Percentiles rank a stretch among this genome's conserved stretches.
These are phyloP conservation scores for Antechinus stuartii DNA, from an alignment of 2,113 vertebrate species.

Conservation along the genomic window DNA sequence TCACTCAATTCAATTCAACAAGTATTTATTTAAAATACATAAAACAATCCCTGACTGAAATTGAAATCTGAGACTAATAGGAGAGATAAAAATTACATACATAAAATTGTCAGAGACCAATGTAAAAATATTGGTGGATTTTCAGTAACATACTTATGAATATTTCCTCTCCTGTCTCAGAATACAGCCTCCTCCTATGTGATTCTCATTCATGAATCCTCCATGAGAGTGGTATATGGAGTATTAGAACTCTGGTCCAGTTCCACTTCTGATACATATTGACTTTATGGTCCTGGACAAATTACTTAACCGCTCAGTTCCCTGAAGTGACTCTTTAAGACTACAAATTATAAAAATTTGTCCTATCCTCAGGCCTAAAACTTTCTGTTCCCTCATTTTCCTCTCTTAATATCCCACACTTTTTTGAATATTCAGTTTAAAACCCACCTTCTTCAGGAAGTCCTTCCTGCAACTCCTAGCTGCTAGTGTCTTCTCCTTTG, in stretches of 20 bases:
- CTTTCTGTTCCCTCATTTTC: neutral
- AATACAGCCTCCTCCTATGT: neutral
- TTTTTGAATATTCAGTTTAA: neutral
- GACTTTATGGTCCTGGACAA: neutral
- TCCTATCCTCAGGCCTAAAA: neutral
- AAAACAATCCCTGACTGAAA: neutral
- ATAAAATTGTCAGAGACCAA: neutral
- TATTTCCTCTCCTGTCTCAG: neutral
- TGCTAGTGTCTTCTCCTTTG: neutral
- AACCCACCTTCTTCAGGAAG: neutral
- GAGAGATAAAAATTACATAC: conserved; percentile 6
- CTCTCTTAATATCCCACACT: neutral
- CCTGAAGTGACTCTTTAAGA: neutral
- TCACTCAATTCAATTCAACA: conserved; percentile 16
- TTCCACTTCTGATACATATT: neutral
- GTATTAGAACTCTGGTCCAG: neutral
- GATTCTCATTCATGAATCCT: neutral
- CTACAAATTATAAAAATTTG: neutral
- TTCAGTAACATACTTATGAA: neutral
- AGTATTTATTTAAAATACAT: conserved; percentile 21
- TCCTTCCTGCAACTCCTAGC: neutral
- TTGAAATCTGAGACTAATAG: conserved; percentile 18
- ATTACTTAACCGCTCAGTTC: neutral
- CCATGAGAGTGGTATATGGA: neutral
- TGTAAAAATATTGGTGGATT: neutral